Conservation (phyloP, 2,888 invertebrate species). For the Disparrhopalites patrizii region DNA sequence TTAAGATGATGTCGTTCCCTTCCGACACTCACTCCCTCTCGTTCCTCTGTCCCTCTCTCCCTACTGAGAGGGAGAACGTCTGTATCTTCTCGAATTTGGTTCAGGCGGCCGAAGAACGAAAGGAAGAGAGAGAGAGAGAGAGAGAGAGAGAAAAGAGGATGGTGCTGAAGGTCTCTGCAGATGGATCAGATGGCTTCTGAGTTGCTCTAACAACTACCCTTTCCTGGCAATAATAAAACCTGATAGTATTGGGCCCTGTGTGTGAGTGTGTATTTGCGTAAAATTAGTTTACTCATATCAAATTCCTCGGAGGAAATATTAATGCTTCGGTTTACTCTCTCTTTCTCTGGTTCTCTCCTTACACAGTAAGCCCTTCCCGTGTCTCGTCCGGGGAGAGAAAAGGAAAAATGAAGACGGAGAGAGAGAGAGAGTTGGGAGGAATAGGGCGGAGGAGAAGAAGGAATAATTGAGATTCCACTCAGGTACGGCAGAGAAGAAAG, state of each 20-base stretch:
- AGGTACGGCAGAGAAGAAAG: slow-evolving; percentile 1
- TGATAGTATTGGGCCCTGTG: neutral
- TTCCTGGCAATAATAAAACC: neutral
- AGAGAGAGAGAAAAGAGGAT: neutral
- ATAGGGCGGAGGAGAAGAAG: neutral
- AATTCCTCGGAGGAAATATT: neutral
- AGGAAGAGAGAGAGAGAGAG: neutral
- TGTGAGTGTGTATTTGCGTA: neutral
- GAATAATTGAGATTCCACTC: slow-evolving; percentile 29
- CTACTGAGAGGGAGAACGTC: neutral
- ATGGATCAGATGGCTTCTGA: slow-evolving; percentile 2
- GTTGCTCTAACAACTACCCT: too few relatives aligned
- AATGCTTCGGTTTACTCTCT: neutral
- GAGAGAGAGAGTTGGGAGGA: neutral
- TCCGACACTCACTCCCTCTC: neutral
- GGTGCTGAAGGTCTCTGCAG: neutral
- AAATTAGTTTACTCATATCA: neutral
- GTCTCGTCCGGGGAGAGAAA: too few relatives aligned
- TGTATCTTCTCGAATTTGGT: neutral
- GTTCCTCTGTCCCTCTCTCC: neutral
- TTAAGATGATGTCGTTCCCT: slow-evolving; percentile 13
- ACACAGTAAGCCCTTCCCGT: too few relatives aligned
- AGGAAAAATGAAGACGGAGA: neutral
- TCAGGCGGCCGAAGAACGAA: neutral
- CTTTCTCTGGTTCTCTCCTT: neutral